These are phyloP conservation scores for Peucedramus taeniatus DNA, from an alignment of 2,113 vertebrate species.

Conservation along the genomic window DNA sequence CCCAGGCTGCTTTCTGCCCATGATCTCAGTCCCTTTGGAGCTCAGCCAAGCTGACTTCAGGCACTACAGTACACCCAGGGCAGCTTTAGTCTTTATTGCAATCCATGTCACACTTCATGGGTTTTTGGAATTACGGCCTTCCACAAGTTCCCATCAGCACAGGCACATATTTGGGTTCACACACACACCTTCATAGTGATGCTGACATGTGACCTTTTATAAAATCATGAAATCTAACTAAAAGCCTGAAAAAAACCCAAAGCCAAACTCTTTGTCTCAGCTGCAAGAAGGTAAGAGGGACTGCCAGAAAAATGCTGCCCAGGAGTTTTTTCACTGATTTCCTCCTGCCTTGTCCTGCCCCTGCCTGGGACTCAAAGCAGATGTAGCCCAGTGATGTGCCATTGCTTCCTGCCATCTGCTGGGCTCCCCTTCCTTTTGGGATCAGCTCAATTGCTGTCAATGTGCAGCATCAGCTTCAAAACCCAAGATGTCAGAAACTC, in stretches of 20 bases:
- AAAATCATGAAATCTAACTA: not conserved
- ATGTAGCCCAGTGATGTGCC: not conserved
- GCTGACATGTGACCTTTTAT: fast-evolving
- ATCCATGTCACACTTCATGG: not conserved
- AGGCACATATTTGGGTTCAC: not conserved
- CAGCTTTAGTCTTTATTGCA: not conserved
- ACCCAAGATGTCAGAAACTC: not conserved
- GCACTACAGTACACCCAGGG: not conserved
- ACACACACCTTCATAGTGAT: not conserved
- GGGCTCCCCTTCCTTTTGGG: not conserved
- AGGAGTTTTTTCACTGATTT: not conserved
- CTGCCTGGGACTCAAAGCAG: not conserved
- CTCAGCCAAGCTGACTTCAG: not conserved
- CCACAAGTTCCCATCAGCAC: not conserved
- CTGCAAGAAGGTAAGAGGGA: not conserved
- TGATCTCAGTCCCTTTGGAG: not conserved
- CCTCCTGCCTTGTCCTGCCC: not conserved
- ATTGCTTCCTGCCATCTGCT: not conserved
- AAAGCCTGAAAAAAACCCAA: not conserved
- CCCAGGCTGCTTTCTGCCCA: not conserved
- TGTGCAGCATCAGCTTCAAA: not conserved
- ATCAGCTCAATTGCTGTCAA: not conserved
- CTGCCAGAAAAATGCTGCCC: not conserved
- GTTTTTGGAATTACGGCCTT: not conserved
- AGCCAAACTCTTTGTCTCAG: not conserved